phyloP scores from a whole-genome alignment of 2,113 vertebrate genomes.

The Sinocyclocheilus rhinocerous region DNA sequence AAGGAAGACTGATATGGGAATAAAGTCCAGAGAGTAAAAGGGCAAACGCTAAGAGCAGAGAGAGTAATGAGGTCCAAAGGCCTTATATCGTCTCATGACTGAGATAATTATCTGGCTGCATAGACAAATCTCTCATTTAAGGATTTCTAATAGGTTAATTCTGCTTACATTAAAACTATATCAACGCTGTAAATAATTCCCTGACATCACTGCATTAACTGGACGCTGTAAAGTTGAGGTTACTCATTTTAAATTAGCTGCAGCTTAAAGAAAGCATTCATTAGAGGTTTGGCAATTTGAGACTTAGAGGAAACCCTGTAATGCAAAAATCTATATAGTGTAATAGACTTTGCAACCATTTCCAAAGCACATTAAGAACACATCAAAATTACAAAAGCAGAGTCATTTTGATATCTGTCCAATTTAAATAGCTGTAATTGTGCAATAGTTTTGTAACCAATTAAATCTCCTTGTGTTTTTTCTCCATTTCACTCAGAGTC shows the following conservation, averaged over 20 bases:
- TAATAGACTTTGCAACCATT: neutral
- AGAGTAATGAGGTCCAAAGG: constrained; percentile 55
- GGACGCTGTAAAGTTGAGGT: constrained; percentile 39
- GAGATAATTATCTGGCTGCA: constrained; percentile 57
- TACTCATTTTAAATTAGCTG: constrained; percentile 38
- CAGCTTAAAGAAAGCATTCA: constrained; percentile 19
- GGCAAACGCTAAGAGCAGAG: constrained; percentile 2
- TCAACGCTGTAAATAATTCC: constrained; percentile 39
- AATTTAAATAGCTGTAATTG: neutral
- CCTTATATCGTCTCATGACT: constrained; percentile 36
- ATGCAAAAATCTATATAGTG: neutral
- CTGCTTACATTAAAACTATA: constrained; percentile 30
- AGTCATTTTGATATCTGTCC: neutral
- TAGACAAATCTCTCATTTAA: constrained; percentile 53
- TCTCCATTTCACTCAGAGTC: neutral
- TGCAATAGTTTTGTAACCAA: neutral
- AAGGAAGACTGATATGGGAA: neutral
- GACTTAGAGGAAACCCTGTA: neutral
- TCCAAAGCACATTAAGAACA: neutral
- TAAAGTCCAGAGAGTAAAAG: constrained; percentile 14
- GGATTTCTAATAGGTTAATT: constrained; percentile 47
- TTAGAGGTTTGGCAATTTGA: constrained; percentile 17
- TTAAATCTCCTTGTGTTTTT: neutral
- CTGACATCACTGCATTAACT: constrained; percentile 34
- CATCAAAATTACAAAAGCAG: neutral